A percentile compares a stretch with the other conserved stretches of the same genome.
These are phyloP conservation scores for Chloroclysta siterata DNA, from an alignment of 2,888 invertebrate species.

Conservation along the genomic window DNA sequence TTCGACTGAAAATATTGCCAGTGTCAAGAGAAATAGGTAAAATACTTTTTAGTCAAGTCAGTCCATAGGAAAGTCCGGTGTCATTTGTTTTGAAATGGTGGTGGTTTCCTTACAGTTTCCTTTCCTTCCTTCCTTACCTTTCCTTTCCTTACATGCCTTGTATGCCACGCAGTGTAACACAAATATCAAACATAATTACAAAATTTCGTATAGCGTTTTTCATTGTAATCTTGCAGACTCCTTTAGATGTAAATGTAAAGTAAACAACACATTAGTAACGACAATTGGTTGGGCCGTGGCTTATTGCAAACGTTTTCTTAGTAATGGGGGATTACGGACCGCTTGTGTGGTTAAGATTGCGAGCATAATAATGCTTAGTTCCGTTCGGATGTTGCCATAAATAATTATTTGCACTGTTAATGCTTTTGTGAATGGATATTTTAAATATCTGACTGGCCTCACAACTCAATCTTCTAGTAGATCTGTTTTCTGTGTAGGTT, in stretches of 20 bases:
- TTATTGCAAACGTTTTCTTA: constrained; percentile 71
- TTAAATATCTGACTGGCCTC: not conserved
- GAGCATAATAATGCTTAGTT: constrained; percentile 59
- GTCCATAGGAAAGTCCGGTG: no score
- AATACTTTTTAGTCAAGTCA: no score
- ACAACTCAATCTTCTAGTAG: not conserved
- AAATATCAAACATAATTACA: no score
- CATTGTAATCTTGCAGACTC: constrained; percentile 1
- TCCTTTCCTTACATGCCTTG: no score
- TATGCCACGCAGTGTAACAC: no score
- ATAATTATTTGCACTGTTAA: constrained; percentile 27
- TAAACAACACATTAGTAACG: constrained; percentile 75
- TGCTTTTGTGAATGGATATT: constrained; percentile 9
- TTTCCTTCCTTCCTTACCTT: no score
- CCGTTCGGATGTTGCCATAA: constrained; percentile 56
- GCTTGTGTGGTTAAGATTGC: constrained; percentile 73
- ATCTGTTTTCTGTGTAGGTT: no score
- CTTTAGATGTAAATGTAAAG: constrained; percentile 63
- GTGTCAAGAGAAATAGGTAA: no score
- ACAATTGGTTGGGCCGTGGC: constrained; percentile 66
- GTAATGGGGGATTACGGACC: constrained; percentile 67
- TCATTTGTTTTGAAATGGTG: no score
- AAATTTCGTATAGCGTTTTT: no score
- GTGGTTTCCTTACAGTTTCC: no score
- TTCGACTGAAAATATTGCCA: no score